phyloP scores from a whole-genome alignment of 2,113 vertebrate species.

The Eurypyga helias region DNA sequence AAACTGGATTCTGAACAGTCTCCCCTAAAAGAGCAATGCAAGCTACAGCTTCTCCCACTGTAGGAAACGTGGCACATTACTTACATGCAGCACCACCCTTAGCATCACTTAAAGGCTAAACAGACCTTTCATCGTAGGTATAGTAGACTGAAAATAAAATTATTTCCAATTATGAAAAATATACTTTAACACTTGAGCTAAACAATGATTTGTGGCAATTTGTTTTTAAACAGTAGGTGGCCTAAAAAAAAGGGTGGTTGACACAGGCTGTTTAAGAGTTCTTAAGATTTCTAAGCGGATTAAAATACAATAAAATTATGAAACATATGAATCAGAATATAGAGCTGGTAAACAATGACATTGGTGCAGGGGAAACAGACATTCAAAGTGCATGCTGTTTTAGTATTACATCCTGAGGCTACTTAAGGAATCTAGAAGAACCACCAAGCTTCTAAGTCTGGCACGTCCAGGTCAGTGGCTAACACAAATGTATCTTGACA shows the following conservation, averaged over 20 bases:
- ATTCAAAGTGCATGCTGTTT: background rate
- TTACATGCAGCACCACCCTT: background rate
- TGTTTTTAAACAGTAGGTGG: background rate
- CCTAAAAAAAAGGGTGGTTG: background rate
- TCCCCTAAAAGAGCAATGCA: accelerated
- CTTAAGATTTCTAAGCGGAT: background rate
- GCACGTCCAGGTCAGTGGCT: background rate
- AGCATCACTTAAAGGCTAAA: background rate
- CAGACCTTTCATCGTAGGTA: background rate
- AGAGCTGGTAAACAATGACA: background rate
- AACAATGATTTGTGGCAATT: background rate
- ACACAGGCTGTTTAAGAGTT: background rate
- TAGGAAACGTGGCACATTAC: accelerated
- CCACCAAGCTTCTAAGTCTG: background rate
- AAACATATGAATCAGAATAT: accelerated
- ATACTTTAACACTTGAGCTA: background rate
- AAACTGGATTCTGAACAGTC: accelerated
- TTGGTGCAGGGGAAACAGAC: background rate
- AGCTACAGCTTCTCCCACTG: background rate
- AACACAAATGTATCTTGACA: background rate
- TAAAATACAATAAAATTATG: background rate
- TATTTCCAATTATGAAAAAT: background rate
- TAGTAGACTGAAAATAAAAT: background rate
- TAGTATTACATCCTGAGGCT: background rate
- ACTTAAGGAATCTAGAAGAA: background rate